A percentile compares a stretch with the other conserved stretches of the same genome.
Evolutionary conservation across 1,140 invertebrate genomes (phyloP).

Genomic region (Apocrypta bakeri): DNA sequence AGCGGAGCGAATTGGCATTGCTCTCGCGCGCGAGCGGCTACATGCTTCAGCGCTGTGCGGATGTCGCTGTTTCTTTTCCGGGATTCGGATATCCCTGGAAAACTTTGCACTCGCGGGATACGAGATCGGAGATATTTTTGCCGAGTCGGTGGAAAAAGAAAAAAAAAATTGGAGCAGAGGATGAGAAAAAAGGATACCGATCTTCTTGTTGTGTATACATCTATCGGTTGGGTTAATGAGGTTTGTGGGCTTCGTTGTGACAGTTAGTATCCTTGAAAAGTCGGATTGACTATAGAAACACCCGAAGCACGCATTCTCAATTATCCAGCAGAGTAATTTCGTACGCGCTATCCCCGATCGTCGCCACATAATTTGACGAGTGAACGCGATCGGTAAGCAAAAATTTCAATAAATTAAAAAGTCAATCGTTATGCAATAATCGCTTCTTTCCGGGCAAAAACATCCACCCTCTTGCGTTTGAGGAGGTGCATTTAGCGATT

Average conservation of each 20-base stretch:
- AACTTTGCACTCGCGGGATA: not conserved
- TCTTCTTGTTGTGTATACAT: too few species aligned
- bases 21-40: not conserved
- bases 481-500: too few species aligned
- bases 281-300: too few species aligned
- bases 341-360: too few species aligned
- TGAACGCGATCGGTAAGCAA: not conserved
- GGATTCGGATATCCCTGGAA: not conserved
- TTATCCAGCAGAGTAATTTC: too few species aligned
- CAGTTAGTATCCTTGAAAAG: too few species aligned
- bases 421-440: not conserved
- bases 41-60: not conserved
- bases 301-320: too few species aligned
- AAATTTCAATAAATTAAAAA: not conserved
- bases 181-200: not conserved
- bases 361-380: not conserved
- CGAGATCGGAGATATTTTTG: not conserved
- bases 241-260: too few species aligned
- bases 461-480: too few species aligned
- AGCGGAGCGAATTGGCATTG: slow-evolving; percentile 23
- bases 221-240: too few species aligned
- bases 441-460: too few species aligned
- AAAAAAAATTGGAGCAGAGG: not conserved
- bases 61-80: slow-evolving; percentile 27
- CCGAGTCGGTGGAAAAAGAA: too few species aligned